A percentile compares a stretch with the other conserved stretches of the same genome.
Conservation (phyloP, 2,888 invertebrate genomes). For the Fragum sueziense region DNA sequence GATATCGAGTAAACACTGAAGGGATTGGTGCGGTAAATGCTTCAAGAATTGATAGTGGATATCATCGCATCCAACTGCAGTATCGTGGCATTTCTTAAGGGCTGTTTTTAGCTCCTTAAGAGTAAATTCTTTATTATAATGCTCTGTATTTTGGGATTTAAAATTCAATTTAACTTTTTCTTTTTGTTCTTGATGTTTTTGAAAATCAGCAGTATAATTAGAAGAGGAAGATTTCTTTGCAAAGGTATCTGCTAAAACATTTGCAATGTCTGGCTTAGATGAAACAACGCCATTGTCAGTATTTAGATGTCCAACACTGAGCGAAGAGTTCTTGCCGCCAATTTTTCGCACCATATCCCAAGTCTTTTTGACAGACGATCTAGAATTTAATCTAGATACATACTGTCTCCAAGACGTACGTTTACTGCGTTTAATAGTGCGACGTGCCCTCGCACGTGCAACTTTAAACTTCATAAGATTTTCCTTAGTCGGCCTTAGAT, state of each 20-base stretch:
- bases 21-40: constrained; percentile 3
- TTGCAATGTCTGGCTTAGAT: not conserved
- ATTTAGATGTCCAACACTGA: not conserved
- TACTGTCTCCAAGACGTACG: constrained; percentile 13
- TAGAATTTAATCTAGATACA: constrained; percentile 7
- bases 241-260: constrained; percentile 1
- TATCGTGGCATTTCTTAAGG: constrained; percentile 10
- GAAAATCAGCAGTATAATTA: constrained; percentile 3
- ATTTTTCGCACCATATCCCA: not conserved
- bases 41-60: constrained; percentile 40
- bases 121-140: constrained; percentile 1
- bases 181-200: not conserved
- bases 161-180: constrained; percentile 15
- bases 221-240: constrained; percentile 2
- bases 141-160: constrained; percentile 11
- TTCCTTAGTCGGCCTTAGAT: not conserved
- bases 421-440: not conserved
- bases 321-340: not conserved
- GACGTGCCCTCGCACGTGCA: constrained; percentile 5
- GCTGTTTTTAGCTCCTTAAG: not conserved
- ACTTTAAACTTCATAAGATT: not conserved
- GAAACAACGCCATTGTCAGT: not conserved
- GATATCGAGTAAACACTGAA: constrained; percentile 13
- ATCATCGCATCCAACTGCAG: constrained; percentile 35
- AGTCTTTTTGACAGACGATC: constrained; percentile 9